Base-by-base conservation (phyloP, 2,797 vertebrate genomes). In the Paramormyrops hopkinsi region DNA sequence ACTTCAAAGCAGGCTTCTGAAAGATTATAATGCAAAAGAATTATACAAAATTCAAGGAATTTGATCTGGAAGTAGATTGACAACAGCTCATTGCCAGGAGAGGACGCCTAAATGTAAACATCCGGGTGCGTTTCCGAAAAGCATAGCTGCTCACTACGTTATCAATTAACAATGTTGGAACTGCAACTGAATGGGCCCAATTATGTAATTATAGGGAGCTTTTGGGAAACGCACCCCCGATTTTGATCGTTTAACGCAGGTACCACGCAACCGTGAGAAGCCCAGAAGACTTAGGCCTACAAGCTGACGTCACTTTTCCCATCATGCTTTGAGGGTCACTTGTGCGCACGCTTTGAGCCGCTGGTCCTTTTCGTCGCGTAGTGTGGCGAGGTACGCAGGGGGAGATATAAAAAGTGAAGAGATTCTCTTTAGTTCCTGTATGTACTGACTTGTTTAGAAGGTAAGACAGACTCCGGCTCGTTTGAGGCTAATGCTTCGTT, bases 291-390 rank as follows among this genome's bases (percentile, higher is more conserved):
- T 12, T 2, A 1, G 33, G 65, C 12, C 11, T 14, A 65, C 69
- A 92, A 25, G 0, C 11, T 14, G 19, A 6, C 51, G 6, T 0
- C 7, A 65, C 29, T 14, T n/a, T 90, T 90, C 92, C 91, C 92
- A 88, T n/a, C 4, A 87, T 92, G 92, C 96, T 93, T 94, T 92
- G 88, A 19, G 9, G 0, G 12, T 91, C 94, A 93, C 95, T 95
- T 96, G 95, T 96, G 96, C 95, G 87, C 62, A 92, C 0, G 0
- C 0, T 14, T 0, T 91, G 86, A 7, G 44, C 0, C 0, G 1
- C 53, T 88, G 88, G 92, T 91, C 95, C 95, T 96, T 97, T 96
- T 93, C 94, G 19, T 94, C 94, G 94, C 92, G 87, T 92, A 92
- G 92, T 91, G 94, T 94, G 93, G 94, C 94, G 88, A 92, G 93